Conservation (phyloP, 2,888 invertebrate genomes). For the Plusia festucae region DNA sequence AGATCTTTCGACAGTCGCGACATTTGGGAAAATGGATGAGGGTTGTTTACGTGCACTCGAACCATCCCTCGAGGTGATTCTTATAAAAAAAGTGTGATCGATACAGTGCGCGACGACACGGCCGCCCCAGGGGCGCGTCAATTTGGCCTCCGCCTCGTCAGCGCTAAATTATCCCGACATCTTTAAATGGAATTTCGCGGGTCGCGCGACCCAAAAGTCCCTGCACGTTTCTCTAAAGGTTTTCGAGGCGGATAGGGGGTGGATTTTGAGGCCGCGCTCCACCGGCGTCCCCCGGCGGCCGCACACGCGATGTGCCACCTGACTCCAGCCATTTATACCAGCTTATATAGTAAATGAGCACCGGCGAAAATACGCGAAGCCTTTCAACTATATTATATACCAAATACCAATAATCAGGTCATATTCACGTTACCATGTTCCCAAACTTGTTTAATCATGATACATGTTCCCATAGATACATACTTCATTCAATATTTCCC, state of each 20-base stretch:
- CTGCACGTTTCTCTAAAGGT: conserved; percentile 73
- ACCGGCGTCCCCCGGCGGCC: conserved; percentile 71
- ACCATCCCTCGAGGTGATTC: conserved; percentile 73
- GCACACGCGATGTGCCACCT: conserved; percentile 79
- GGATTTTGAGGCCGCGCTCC: conserved; percentile 71
- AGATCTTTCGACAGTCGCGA: conserved; percentile 69
- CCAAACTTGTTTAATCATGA: not conserved
- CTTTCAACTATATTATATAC: conserved; percentile 31
- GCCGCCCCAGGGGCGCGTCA: conserved; percentile 83
- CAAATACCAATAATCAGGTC: not conserved
- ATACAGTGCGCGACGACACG: conserved; percentile 77
- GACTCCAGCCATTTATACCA: conserved; percentile 67
- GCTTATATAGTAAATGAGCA: conserved; percentile 60
- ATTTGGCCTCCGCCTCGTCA: conserved; percentile 86
- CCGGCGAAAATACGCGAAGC: conserved; percentile 41
- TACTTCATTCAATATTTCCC: not conserved
- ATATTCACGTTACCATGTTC: not conserved
- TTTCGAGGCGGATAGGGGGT: conserved; percentile 67
- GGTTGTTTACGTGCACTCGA: conserved; percentile 79
- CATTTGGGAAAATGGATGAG: conserved; percentile 73
- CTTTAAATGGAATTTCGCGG: conserved; percentile 89
- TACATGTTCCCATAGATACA: not conserved
- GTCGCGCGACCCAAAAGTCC: conserved; percentile 78
- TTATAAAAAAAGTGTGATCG: conserved; percentile 79
- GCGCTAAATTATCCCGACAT: conserved; percentile 88